These are phyloP conservation scores for Ylistrum balloti DNA, from an alignment of 1,140 invertebrate species.

Conservation along the genomic window DNA sequence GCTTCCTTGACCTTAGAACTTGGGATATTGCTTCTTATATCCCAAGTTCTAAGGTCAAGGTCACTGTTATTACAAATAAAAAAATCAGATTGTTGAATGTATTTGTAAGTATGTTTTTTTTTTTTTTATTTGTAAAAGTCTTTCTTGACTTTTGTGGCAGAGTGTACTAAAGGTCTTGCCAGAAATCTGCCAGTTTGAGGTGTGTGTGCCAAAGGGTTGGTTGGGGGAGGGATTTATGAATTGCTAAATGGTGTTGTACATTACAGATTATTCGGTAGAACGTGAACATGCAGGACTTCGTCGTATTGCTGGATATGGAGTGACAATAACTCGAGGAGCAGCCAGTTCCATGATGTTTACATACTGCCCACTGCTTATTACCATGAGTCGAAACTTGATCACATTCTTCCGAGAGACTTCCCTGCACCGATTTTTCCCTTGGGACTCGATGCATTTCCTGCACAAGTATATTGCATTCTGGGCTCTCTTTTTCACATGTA, in stretches of 20 bases:
- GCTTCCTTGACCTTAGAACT: too few species aligned
- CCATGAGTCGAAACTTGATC: conserved; percentile 98
- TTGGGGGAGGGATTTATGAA: too few species aligned
- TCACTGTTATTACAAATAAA: too few species aligned
- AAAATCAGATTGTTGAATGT: too few species aligned
- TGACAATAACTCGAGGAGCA: conserved; percentile 98
- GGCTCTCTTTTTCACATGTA: conserved; percentile 92
- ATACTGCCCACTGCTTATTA: conserved; percentile 95
- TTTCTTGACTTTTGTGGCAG: too few species aligned
- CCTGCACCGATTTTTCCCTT: conserved; percentile 98
- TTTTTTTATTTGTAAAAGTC: too few species aligned
- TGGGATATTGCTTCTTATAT: too few species aligned
- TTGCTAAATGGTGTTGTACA: not conserved
- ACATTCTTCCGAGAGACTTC: conserved; percentile 98
- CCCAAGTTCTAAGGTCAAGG: too few species aligned
- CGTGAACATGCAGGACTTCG: conserved; percentile 97
- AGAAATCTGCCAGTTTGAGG: too few species aligned
- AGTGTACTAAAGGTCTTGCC: too few species aligned
- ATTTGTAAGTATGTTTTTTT: too few species aligned
- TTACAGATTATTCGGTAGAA: conserved; percentile 76
- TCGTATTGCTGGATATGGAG: conserved; percentile 99
- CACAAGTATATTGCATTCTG: conserved; percentile 99
- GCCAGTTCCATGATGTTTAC: conserved; percentile 98
- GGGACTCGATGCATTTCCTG: conserved; percentile 98
- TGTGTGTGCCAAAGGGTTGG: too few species aligned